Percentiles rank a stretch among this genome's conserved stretches.
Conservation (phyloP, 2,888 invertebrate genomes). For the Sarcophaga rosellei region DNA sequence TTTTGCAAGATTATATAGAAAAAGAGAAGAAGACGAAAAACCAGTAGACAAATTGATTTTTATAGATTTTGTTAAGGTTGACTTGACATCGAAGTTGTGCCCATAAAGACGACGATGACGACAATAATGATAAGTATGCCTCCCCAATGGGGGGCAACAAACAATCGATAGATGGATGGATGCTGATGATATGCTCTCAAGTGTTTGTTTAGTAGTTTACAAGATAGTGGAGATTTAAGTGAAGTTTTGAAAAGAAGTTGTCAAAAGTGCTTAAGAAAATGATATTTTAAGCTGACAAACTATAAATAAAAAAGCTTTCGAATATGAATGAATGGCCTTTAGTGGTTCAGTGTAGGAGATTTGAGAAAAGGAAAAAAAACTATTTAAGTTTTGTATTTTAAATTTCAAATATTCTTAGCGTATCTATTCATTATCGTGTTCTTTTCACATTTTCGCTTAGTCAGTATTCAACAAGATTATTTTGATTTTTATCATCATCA, state of each 20-base stretch:
- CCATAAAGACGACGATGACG: slow-evolving; percentile 6
- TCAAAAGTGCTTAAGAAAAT: not conserved
- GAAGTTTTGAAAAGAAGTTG: not conserved
- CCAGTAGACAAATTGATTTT: slow-evolving; percentile 59
- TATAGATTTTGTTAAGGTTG: slow-evolving; percentile 62
- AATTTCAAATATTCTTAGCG: not conserved
- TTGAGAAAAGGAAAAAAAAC: too few relatives aligned
- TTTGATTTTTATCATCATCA: not conserved
- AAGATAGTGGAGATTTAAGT: not conserved
- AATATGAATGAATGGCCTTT: too few relatives aligned
- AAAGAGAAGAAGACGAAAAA: not conserved
- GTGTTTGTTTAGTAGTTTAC: not conserved
- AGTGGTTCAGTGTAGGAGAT: too few relatives aligned
- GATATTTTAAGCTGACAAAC: not conserved
- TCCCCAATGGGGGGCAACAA: not conserved
- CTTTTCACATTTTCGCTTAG: not conserved
- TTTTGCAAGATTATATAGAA: not conserved
- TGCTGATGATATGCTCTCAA: not conserved
- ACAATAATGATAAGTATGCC: not conserved
- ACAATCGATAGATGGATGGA: too few relatives aligned
- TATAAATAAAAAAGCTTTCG: too few relatives aligned
- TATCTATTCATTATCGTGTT: not conserved
- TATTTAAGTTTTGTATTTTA: not conserved
- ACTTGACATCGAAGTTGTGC: slow-evolving; percentile 40
- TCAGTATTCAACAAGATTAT: not conserved